A percentile compares a stretch with the other conserved stretches of the same genome.
These are phyloP conservation scores for Xanthia togata DNA, from an alignment of 2,888 invertebrate genomes.

Conservation along the genomic window DNA sequence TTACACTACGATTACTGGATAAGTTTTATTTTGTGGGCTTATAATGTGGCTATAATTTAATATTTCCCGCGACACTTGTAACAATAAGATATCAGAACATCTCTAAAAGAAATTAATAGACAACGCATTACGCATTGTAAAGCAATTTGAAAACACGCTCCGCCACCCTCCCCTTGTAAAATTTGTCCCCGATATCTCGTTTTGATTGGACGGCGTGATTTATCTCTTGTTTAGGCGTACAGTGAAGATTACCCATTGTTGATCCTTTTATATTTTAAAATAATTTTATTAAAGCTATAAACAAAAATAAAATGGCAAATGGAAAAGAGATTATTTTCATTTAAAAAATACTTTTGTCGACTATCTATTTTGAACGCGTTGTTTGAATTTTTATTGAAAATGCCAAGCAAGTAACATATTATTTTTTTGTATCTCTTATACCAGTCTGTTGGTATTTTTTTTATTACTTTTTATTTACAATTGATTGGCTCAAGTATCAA, in stretches of 20 bases:
- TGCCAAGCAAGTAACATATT: not conserved
- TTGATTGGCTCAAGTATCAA: slow-evolving; percentile 75
- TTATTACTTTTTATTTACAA: not conserved
- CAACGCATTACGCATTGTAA: slow-evolving; percentile 85
- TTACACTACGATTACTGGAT: slow-evolving; percentile 4
- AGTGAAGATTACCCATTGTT: slow-evolving; percentile 75
- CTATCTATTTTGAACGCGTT: not conserved
- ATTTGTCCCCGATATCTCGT: slow-evolving; percentile 89
- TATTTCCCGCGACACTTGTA: slow-evolving; percentile 12
- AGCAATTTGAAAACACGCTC: slow-evolving; percentile 88
- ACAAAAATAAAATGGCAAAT: slow-evolving; percentile 17
- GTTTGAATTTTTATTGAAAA: slow-evolving; percentile 19
- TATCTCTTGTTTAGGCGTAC: slow-evolving; percentile 86
- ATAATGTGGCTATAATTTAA: slow-evolving; percentile 19
- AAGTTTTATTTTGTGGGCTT: slow-evolving; percentile 4
- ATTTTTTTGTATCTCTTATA: not conserved
- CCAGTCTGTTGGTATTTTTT: not conserved
- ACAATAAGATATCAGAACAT: slow-evolving; percentile 37
- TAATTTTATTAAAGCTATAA: not conserved
- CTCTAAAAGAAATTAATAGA: slow-evolving; percentile 82
- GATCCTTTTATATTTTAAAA: slow-evolving; percentile 75
- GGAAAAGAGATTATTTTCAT: not conserved
- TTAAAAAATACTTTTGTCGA: not conserved
- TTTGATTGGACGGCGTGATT: slow-evolving; percentile 89
- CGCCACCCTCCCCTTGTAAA: slow-evolving; percentile 85